Percentiles rank a stretch among this genome's conserved stretches.
These are phyloP conservation scores for Cremastobaeus sp. DNA, from an alignment of 2,888 invertebrate species.

Conservation along the genomic window DNA sequence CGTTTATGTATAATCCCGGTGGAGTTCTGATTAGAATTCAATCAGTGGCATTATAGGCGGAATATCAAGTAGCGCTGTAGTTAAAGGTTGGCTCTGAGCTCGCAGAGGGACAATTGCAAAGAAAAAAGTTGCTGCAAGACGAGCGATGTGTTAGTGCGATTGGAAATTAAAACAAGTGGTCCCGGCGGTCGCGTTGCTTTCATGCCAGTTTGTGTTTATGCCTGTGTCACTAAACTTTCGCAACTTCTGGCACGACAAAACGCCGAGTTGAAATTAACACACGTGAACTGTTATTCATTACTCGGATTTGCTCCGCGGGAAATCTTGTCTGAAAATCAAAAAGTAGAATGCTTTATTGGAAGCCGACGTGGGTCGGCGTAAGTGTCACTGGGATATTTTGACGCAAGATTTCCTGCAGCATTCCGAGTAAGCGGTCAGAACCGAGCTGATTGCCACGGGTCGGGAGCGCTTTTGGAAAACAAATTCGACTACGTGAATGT, in stretches of 20 bases:
- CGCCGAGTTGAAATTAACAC: too few species aligned
- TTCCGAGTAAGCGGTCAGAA: too few species aligned
- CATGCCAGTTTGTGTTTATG: constrained; percentile 14
- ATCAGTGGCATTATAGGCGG: constrained; percentile 24
- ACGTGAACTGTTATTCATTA: too few species aligned
- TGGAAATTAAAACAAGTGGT: constrained; percentile 33
- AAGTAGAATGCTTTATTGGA: too few species aligned
- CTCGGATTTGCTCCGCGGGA: too few species aligned
- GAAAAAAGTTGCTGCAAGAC: constrained; percentile 22
- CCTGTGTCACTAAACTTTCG: not conserved
- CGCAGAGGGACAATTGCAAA: constrained; percentile 23
- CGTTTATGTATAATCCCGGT: constrained; percentile 43
- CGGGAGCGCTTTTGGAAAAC: constrained; percentile 31
- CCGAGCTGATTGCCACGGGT: constrained; percentile 24
- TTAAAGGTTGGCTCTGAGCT: constrained; percentile 20
- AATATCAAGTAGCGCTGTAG: constrained; percentile 39
- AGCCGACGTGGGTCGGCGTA: too few species aligned
- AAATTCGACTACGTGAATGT: constrained; percentile 48
- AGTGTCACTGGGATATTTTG: too few species aligned
- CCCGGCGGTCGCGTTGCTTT: constrained; percentile 19
- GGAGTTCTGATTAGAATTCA: constrained; percentile 47
- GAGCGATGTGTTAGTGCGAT: constrained; percentile 15
- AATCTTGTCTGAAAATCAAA: too few species aligned
- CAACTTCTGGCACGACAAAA: too few species aligned
- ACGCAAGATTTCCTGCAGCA: too few species aligned